These are phyloP conservation scores for Mimachlamys varia DNA, from an alignment of 2,888 invertebrate species.

Conservation along the genomic window DNA sequence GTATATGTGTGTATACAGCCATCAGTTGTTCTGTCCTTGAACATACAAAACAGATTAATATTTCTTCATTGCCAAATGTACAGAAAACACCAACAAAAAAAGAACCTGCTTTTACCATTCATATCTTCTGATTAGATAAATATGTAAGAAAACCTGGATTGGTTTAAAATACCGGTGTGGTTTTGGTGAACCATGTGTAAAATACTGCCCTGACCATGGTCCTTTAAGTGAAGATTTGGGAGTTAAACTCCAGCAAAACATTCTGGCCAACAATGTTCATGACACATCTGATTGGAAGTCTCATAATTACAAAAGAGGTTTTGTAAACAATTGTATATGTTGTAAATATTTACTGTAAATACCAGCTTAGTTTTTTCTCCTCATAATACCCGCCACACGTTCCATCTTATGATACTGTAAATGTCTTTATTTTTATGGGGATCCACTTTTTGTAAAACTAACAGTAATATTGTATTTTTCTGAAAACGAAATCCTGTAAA, in stretches of 20 bases:
- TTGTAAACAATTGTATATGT: background rate
- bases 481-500: background rate
- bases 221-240: background rate
- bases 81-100: background rate
- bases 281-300: background rate
- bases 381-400: background rate
- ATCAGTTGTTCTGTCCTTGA: background rate
- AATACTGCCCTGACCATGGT: background rate
- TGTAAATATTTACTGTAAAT: background rate
- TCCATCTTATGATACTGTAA: background rate
- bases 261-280: background rate
- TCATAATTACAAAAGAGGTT: background rate
- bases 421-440: background rate
- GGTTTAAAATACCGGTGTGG: conserved; percentile 9
- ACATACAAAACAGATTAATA: background rate
- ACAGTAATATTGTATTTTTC: background rate
- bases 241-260: background rate
- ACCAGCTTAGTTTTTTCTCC: background rate
- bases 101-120: background rate
- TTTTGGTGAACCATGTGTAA: background rate
- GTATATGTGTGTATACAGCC: background rate
- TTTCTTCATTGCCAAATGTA: background rate
- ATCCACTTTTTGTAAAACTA: background rate
- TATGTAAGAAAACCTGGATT: background rate
- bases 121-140: background rate